Evolutionary conservation across 2,113 vertebrate genomes (phyloP), one percentile per base, ranked within the genome.

Genomic region (Marmota flaviventris): DNA sequence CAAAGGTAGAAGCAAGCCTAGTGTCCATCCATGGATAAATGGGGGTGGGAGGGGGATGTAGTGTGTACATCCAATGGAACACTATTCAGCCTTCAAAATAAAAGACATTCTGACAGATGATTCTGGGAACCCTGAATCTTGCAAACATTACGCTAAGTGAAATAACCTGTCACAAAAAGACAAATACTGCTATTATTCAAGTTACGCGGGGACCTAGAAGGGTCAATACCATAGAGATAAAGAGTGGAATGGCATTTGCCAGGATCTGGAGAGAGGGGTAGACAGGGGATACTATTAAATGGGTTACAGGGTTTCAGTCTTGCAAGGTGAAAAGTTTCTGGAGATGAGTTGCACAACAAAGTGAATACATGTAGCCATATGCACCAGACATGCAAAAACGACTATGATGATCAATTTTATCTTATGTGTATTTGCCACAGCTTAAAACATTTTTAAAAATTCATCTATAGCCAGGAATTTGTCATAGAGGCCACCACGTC

Each of bases 11-110:
- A 51, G 88, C 20, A 25, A 61, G 9, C 48, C 76, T 12, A 18
- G 42, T 12, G 2, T 65, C 45, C 34, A 1, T 1, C 0, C 0
- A 42, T 3, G 4, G 53, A 22, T 29, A 48, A 39, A 17, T 25
- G 8, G 39, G 42, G 22, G 6, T 13, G 48, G 48, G 2, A 51
- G 45, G 32, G 56, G 69, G 42, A 17, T 1, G 17, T 18, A 13
- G 34, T 25, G 2, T 10, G 3, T 4, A 12, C 14, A 1, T 4
- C 8, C 8, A 18, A 53, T 1, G 8, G 70, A 73, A 2, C 37
- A 29, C 3, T 39, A 94, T 1, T 61, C n/a, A 56, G 11, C 53
- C 70, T 67, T 77, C 17, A 39, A 86, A 75, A 77, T 6, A 37
- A 77, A 91, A 65, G 25, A 8, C 10, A 75, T 58, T 56, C 76